phyloP scores from a whole-genome alignment of 1,140 invertebrate species.

The Heliconius congener region DNA sequence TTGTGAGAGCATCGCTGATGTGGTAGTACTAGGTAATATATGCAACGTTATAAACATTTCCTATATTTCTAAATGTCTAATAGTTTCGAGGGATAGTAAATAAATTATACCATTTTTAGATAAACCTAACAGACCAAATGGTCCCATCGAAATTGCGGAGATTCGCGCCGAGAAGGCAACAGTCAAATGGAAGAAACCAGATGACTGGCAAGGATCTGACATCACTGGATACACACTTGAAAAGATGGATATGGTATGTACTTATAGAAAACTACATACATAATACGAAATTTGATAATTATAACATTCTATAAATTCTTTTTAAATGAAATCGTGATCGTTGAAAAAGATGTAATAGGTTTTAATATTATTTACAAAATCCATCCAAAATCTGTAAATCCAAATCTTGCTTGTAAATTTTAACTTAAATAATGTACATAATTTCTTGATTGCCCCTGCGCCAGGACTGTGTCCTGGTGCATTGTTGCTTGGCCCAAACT shows the following conservation, averaged over 20 bases:
- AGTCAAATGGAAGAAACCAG: slow-evolving; percentile 96
- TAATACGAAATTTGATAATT: background rate
- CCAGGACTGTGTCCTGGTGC: no score
- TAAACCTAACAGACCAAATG: slow-evolving; percentile 91
- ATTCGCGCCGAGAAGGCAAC: slow-evolving; percentile 95
- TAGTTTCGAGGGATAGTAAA: background rate
- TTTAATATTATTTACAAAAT: no score
- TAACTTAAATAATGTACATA: no score
- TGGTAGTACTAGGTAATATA: slow-evolving; percentile 90
- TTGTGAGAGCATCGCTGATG: slow-evolving; percentile 91
- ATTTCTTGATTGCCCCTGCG: no score
- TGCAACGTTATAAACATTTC: background rate
- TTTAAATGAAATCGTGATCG: no score
- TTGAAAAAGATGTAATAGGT: no score
- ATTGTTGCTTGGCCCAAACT: no score
- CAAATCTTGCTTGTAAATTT: no score
- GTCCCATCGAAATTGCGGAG: slow-evolving; percentile 93
- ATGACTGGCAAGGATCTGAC: slow-evolving; percentile 95
- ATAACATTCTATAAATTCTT: background rate
- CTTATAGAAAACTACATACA: no score
- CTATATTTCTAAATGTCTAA: background rate
- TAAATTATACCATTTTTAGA: slow-evolving; percentile 78
- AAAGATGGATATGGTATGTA: slow-evolving; percentile 92
- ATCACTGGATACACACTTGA: slow-evolving; percentile 98
- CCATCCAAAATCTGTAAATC: no score